Evolutionary conservation across 2,113 vertebrate genomes (phyloP).

Genomic region (Anthoscopus minutus): DNA sequence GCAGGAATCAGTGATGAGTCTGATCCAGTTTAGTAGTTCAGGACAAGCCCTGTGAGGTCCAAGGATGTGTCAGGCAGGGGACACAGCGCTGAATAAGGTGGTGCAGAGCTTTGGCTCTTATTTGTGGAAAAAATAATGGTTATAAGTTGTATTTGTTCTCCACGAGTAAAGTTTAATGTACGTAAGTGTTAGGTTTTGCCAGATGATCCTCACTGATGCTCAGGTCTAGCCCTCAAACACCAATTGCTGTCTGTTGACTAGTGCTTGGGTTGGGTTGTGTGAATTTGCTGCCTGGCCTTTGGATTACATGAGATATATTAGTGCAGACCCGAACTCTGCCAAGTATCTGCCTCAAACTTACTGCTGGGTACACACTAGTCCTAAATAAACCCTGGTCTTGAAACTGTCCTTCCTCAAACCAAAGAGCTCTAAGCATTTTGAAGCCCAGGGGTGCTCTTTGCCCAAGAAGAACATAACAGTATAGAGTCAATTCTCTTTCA

Average conservation of each 20-base stretch:
- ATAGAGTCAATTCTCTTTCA: neutral
- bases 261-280: neutral
- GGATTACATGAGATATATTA: neutral
- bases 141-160: neutral
- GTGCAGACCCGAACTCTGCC: rapidly evolving
- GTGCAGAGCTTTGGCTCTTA: neutral
- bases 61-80: neutral
- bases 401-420: neutral
- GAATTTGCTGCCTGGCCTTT: neutral
- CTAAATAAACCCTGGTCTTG: neutral
- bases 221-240: neutral
- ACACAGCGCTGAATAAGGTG: neutral
- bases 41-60: neutral
- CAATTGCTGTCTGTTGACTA: neutral
- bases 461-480: rapidly evolving
- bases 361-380: neutral
- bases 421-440: neutral
- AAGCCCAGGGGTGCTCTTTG: neutral
- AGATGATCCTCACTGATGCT: neutral
- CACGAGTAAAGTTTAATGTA: neutral
- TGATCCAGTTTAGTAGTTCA: neutral
- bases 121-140: neutral
- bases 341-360: neutral
- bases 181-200: neutral
- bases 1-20: neutral